A percentile compares a stretch with the other conserved stretches of the same genome.
Conservation (phyloP, 2,797 vertebrate genomes). For the Clamator glandarius region DNA sequence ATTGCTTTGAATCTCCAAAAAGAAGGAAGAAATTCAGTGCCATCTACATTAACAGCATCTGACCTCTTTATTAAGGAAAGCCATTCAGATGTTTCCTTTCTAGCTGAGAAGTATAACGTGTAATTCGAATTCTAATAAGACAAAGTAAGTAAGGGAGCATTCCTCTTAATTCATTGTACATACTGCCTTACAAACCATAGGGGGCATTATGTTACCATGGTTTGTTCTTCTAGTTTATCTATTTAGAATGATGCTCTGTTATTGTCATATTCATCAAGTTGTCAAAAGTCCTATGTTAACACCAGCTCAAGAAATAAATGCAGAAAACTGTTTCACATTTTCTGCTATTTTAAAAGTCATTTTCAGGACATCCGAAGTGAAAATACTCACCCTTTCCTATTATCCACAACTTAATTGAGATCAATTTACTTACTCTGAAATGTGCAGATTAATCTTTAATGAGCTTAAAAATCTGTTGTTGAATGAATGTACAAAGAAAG, state of each 20-base stretch:
- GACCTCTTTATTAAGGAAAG: background rate
- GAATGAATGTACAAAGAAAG: background rate
- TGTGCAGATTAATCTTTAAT: background rate
- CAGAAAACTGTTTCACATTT: background rate
- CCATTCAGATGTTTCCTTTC: background rate
- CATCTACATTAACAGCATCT: background rate
- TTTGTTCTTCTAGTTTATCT: slow-evolving; percentile 32
- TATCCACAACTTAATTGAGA: background rate
- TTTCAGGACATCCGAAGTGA: background rate
- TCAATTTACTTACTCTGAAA: background rate
- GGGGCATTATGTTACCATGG: slow-evolving; percentile 54
- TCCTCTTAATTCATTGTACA: background rate
- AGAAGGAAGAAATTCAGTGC: background rate
- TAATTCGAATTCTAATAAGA: background rate
- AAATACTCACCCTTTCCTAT: background rate
- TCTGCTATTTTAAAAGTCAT: background rate
- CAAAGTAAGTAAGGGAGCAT: background rate
- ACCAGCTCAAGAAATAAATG: background rate
- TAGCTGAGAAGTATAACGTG: background rate
- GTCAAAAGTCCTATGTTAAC: background rate
- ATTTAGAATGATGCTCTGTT: background rate
- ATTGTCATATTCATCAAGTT: background rate
- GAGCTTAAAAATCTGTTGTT: background rate
- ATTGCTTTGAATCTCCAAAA: background rate
- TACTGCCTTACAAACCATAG: slow-evolving; percentile 51